Percentiles rank a stretch among this genome's conserved stretches.
Evolutionary conservation across 2,888 invertebrate species (phyloP).

Genomic region (Synanthedon formicaeformis): DNA sequence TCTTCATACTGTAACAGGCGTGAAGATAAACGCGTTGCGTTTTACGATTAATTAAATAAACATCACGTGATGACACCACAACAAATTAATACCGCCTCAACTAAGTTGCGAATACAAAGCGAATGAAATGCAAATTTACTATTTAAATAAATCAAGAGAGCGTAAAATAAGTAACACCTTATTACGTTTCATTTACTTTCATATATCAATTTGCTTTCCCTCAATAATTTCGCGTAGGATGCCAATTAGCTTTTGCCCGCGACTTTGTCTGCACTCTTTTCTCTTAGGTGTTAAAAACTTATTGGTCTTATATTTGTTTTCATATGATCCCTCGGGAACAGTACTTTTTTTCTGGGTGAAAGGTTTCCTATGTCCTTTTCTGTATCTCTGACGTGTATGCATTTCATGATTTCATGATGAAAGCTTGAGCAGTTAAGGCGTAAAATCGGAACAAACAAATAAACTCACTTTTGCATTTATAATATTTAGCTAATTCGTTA

Average conservation of each 20-base stretch:
- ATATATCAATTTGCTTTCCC: slow-evolving; percentile 1
- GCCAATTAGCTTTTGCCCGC: background rate
- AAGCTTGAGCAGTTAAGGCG: too few species aligned
- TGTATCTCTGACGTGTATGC: too few species aligned
- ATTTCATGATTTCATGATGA: too few species aligned
- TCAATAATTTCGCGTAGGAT: background rate
- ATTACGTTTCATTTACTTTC: slow-evolving; percentile 14
- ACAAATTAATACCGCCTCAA: slow-evolving; percentile 27
- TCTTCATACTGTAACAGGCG: background rate
- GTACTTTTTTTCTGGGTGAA: too few species aligned
- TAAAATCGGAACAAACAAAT: too few species aligned
- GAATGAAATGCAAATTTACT: slow-evolving; percentile 49
- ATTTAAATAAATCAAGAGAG: slow-evolving; percentile 42
- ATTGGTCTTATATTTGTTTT: too few species aligned
- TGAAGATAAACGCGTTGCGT: background rate
- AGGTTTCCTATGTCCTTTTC: too few species aligned
- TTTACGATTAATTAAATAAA: slow-evolving; percentile 21
- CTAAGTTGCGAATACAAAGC: slow-evolving; percentile 10
- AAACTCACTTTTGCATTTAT: too few species aligned
- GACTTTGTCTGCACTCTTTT: background rate
- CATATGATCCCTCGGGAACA: too few species aligned
- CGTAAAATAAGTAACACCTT: slow-evolving; percentile 21
- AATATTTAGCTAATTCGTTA: too few species aligned
- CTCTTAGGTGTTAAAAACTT: too few species aligned
- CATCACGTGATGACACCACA: slow-evolving; percentile 34